A percentile compares a stretch with the other conserved stretches of the same genome.
Evolutionary conservation across 2,113 vertebrate genomes (phyloP).

Genomic region (Periophthalmus modestus): DNA sequence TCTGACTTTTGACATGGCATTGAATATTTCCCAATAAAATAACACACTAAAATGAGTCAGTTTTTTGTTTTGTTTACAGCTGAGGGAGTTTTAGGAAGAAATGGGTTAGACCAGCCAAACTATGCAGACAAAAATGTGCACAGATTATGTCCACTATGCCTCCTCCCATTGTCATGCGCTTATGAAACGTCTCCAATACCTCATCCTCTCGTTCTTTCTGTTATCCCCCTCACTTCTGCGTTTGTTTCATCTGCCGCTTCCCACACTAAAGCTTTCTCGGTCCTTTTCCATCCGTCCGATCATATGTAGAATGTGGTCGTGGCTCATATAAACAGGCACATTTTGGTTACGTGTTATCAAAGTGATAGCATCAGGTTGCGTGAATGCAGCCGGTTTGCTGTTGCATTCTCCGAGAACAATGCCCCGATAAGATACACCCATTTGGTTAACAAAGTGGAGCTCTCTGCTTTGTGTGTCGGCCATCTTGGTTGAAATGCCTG

Average conservation of each 20-base stretch:
- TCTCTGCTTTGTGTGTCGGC: background rate
- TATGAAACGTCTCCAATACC: background rate
- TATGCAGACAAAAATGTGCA: background rate
- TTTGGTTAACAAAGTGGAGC: slow-evolving; percentile 1
- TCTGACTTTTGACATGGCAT: background rate
- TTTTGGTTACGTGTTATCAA: background rate
- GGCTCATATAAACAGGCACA: background rate
- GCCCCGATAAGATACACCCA: background rate
- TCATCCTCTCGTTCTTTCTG: background rate
- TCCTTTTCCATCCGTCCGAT: background rate
- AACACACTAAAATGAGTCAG: background rate
- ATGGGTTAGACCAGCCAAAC: background rate
- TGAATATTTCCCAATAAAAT: background rate
- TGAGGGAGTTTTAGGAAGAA: background rate
- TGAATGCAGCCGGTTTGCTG: background rate
- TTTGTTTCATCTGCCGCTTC: background rate
- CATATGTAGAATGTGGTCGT: background rate
- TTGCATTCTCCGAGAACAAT: background rate
- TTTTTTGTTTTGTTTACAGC: background rate
- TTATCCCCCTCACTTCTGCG: background rate
- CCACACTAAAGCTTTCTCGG: background rate
- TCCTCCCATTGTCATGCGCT: background rate
- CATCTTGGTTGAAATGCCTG: background rate
- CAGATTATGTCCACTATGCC: background rate
- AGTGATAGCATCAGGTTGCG: background rate